A percentile compares a stretch with the other conserved stretches of the same genome.
Conservation (phyloP, 2,797 vertebrate genomes). For the Halcyon chelicuti region DNA sequence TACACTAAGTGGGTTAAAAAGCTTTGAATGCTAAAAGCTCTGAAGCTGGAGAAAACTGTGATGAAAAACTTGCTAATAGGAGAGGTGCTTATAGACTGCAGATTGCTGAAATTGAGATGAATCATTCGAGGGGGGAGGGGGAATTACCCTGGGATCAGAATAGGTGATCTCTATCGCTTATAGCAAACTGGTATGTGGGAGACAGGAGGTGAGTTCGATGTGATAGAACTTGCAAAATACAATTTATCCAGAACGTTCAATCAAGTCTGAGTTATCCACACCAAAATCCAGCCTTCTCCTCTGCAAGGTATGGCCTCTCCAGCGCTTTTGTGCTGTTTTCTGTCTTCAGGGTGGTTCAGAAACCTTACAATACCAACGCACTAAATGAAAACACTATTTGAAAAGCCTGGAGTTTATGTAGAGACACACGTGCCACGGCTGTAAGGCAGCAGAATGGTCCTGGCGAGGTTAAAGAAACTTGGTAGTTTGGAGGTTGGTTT, state of each 20-base stretch:
- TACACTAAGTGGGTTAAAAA: neutral
- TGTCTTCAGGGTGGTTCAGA: neutral
- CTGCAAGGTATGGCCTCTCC: neutral
- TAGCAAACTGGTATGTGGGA: neutral
- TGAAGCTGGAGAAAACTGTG: neutral
- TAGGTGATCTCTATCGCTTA: neutral
- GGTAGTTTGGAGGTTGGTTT: neutral
- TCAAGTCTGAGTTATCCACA: neutral
- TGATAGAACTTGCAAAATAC: neutral
- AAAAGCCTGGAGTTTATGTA: neutral
- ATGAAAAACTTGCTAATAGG: neutral
- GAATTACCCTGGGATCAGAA: constrained; percentile 4
- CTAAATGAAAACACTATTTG: neutral
- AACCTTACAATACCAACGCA: neutral
- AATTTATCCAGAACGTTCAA: neutral
- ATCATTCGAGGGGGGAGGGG: neutral
- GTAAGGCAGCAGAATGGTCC: neutral
- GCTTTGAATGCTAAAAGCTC: neutral
- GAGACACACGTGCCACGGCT: neutral
- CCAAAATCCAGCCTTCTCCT: neutral
- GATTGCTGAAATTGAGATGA: neutral
- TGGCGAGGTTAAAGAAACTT: neutral
- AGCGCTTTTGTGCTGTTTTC: neutral
- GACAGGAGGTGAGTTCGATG: neutral
- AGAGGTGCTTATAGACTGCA: neutral